A percentile compares a stretch with the other conserved stretches of the same genome.
phyloP scores from a whole-genome alignment of 2,888 invertebrate genomes.

The Perdita meconis region DNA sequence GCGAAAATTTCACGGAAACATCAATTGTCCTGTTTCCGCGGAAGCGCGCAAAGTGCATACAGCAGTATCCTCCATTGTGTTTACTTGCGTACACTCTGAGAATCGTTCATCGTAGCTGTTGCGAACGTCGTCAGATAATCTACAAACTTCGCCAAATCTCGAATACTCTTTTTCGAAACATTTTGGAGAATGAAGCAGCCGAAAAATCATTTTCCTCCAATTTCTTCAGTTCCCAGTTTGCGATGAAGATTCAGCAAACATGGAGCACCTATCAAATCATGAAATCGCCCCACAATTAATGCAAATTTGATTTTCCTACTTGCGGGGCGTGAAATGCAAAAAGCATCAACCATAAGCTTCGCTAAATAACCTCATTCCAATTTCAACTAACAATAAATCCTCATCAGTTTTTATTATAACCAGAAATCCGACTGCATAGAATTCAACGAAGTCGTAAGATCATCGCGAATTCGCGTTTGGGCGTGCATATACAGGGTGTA shows the following conservation, averaged over 20 bases:
- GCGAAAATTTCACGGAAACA: conserved; percentile 46
- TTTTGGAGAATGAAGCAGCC: too few relatives aligned
- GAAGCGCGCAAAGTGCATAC: conserved; percentile 30
- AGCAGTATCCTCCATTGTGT: conserved; percentile 34
- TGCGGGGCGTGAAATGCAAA: too few relatives aligned
- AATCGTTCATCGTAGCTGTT: conserved; percentile 16
- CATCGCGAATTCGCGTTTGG: not conserved
- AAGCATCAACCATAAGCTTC: too few relatives aligned
- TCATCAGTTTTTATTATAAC: not conserved
- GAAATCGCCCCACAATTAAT: too few relatives aligned
- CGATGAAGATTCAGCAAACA: too few relatives aligned
- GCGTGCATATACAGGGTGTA: not conserved
- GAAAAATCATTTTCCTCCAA: too few relatives aligned
- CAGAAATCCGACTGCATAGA: not conserved
- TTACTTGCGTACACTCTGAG: conserved; percentile 44
- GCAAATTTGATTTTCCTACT: too few relatives aligned
- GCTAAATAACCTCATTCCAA: too few relatives aligned
- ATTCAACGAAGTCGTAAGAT: not conserved
- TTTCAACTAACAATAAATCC: not conserved
- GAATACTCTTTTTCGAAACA: not conserved
- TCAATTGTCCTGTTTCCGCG: conserved; percentile 44
- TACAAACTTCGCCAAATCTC: not conserved
- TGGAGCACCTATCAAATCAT: too few relatives aligned
- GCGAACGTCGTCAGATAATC: not conserved
- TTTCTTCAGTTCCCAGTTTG: too few relatives aligned